Base-by-base conservation (phyloP, 2,797 vertebrate species). In the Halcyon chelicuti region DNA sequence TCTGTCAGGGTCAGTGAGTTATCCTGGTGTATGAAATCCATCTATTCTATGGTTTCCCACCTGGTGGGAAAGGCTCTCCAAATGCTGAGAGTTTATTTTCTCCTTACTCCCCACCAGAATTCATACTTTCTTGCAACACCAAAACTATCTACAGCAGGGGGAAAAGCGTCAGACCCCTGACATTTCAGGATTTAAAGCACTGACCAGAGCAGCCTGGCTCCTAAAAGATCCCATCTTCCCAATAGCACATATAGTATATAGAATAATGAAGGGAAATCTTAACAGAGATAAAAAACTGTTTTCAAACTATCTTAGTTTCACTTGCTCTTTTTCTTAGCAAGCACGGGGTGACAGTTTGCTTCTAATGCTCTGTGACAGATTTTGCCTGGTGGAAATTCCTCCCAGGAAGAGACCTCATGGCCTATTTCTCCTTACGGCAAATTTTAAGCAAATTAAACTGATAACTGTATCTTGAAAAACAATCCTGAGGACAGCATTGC, bases 381-480 rank as follows among this genome's bases (percentile, higher is more conserved):
- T 93, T 63, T 4, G 29, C 83, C 80, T 77, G 66, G 39, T 79
- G 28, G 62, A 88, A 96, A 33, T 52, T 73, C 75, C 61, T 96
- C 60, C 33, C 74, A 92, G 86, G 60, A 86, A 95, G 55, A 90
- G 52, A 61, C 78, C 80, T 74, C 63, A 40, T 63, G 86, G 85
- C 46, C 90, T 84, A 25, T 82, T 95, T 91, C 60, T 91, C 79
- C 62, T 85, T 10, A 76, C 40, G 76, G 58, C 82, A 88, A 94
- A 35, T 93, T 95, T 95, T 88, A 96, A 95, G 80, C 90, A 96
- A 63, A 97, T 92, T 84, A 77, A 96, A 96, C 86, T 6, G 83
- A 95, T 94, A 96, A 95, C 47, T 20, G 0, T 28, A 47, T 82
- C 57, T 84, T 82, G 88, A 66, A 68, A 94, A 95, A 77, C 74